Evolutionary conservation across 1,140 invertebrate genomes (phyloP), one percentile per base, ranked within the genome.

Genomic region (Bombus superbus): DNA sequence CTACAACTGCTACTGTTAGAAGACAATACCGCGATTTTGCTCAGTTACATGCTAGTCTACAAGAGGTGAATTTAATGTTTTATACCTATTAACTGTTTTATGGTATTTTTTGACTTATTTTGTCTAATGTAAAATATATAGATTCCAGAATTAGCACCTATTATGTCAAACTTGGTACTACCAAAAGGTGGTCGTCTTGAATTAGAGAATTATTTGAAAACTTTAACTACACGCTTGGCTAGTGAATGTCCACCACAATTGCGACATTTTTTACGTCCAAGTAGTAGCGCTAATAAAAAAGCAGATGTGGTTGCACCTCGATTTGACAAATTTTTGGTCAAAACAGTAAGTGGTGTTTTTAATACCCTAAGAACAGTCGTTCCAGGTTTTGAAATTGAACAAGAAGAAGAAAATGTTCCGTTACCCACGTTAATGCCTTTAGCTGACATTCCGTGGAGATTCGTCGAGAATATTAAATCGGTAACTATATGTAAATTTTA

Each of bases 391-490:
- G 94, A 95, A 88, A 89, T 94, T 77, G 94, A 94, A 77, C 91
- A 93, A 32, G 94, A 95, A 53, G 94, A 94, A n/a, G 93, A 94
- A 25, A 83, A 82, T 42, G 28, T 87, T 22, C 90, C 91, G 10
- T 74, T 93, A 42, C 93, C 94, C 40, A 94, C 92, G 35, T 81
- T 95, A 32, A 94, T 95, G 93, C 92, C 94, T 2, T 76, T 95
- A n/a, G 89, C 93, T 35, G 94, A 95, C 74, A 93, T 95, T 81
- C 94, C 94, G 25, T 95, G 94, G 94, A 91, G 94, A 90, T 95
- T 95, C 68, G 91, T 95, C 25, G 92, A 94, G 75, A 89, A 95
- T 68, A 89, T 91, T 38, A 94, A 94, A 88, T 92, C 92, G 62
- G 94, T 94, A 92, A 91, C 59, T 88, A 25, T 47, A 86, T 18